A percentile compares a stretch with the other conserved stretches of the same genome.
phyloP scores from a whole-genome alignment of 2,797 vertebrate species.

The Parauchenoglanis punctatus region DNA sequence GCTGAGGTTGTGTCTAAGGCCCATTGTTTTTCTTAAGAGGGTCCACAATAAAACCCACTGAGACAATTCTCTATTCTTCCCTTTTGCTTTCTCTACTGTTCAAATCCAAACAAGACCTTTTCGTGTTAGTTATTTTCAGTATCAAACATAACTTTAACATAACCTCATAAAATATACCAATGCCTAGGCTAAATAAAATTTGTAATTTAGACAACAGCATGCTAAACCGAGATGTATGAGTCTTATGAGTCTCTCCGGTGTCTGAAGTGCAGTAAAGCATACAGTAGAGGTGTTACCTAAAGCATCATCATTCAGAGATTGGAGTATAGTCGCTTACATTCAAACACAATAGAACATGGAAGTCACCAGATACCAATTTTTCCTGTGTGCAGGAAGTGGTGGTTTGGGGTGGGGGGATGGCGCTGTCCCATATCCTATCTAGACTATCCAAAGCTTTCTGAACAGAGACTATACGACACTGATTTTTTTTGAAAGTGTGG shows the following conservation, averaged over 20 bases:
- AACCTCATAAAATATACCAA: conserved; percentile 6
- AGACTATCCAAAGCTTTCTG: not conserved
- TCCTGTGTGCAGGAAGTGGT: not conserved
- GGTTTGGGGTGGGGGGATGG: not conserved
- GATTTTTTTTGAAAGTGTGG: not conserved
- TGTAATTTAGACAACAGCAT: not conserved
- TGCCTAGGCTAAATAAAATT: not conserved
- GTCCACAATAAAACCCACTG: conserved; percentile 24
- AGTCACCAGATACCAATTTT: not conserved
- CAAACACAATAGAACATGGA: not conserved
- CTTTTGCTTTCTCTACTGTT: not conserved
- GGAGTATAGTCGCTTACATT: not conserved
- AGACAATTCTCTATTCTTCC: not conserved
- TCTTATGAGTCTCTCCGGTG: not conserved
- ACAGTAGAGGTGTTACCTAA: not conserved
- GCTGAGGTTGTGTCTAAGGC: not conserved
- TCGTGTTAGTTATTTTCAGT: conserved; percentile 28
- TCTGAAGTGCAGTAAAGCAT: not conserved
- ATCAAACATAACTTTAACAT: conserved; percentile 19
- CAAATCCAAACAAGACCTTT: conserved; percentile 28
- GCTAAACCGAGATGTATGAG: not conserved
- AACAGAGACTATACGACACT: not conserved
- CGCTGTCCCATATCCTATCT: not conserved
- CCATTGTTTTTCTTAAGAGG: conserved; percentile 33
- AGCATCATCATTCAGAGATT: no score